Percentiles rank a stretch among this genome's conserved stretches.
These are phyloP conservation scores for Xiphorhynchus erythropygius DNA, from an alignment of 2,797 vertebrate genomes.

Conservation along the genomic window DNA sequence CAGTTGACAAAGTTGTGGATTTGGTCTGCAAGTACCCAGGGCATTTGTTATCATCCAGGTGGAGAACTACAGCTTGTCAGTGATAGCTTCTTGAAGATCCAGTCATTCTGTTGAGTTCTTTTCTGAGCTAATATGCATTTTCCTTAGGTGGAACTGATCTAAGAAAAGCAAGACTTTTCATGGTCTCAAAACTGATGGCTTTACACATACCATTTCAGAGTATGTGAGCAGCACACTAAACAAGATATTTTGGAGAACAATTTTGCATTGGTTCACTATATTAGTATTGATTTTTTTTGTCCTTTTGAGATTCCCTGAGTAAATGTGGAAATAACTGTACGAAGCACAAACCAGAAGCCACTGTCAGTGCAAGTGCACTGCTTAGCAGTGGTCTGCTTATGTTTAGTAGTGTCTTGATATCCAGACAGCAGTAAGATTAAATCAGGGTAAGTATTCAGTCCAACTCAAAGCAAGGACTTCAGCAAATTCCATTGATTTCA, in stretches of 20 bases:
- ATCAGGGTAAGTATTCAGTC: neutral
- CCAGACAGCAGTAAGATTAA: neutral
- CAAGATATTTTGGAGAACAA: constrained; percentile 30
- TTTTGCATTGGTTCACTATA: constrained; percentile 42
- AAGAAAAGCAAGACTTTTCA: constrained; percentile 32
- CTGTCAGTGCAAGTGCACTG: neutral
- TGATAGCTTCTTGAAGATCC: constrained; percentile 54
- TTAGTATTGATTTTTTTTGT: constrained; percentile 57
- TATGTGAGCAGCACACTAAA: constrained; percentile 31
- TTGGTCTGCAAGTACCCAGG: neutral
- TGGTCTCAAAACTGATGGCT: constrained; percentile 28
- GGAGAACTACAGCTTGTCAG: neutral
- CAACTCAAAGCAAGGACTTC: neutral
- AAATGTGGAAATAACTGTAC: constrained; percentile 66
- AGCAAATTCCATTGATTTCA: neutral
- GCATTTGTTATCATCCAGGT: neutral
- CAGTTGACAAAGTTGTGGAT: neutral
- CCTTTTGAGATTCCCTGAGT: constrained; percentile 48
- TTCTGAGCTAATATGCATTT: neutral
- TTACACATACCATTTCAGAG: constrained; percentile 22
- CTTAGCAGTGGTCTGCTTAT: neutral
- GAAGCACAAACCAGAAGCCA: constrained; percentile 36
- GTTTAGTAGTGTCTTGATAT: neutral
- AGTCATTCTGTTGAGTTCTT: constrained; percentile 6
- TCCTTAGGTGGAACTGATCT: constrained; percentile 44